phyloP scores from a whole-genome alignment of 2,888 invertebrate species.

The Pantelozetes paolii region DNA sequence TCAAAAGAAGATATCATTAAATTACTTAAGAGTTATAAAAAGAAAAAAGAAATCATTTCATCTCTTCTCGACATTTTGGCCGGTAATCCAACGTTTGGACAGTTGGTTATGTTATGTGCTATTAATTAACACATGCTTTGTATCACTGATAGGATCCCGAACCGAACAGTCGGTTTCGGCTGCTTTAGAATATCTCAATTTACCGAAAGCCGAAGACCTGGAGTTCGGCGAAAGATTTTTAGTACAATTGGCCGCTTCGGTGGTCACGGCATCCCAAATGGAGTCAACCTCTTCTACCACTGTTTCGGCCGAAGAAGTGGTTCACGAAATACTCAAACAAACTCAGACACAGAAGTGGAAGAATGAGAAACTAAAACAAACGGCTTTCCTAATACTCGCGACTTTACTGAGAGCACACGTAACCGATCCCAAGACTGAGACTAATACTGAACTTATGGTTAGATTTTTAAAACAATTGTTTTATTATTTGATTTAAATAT shows the following conservation, averaged over 20 bases:
- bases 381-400: conserved; percentile 40
- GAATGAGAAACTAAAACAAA: conserved; percentile 41
- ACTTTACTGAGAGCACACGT: conserved; percentile 33
- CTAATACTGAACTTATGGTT: conserved; percentile 18
- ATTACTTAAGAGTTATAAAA: conserved; percentile 59
- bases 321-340: conserved; percentile 22
- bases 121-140: not conserved
- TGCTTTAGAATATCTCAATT: conserved; percentile 61
- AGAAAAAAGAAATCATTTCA: conserved; percentile 25
- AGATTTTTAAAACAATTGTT: too few species aligned
- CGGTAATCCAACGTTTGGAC: conserved; percentile 37
- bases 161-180: conserved; percentile 65
- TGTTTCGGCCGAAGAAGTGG: conserved; percentile 11
- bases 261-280: conserved; percentile 39
- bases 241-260: conserved; percentile 34
- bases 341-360: conserved; percentile 38
- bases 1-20: conserved; percentile 61
- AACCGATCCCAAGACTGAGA: not conserved
- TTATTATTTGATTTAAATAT: too few species aligned
- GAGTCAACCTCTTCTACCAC: not conserved
- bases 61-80: conserved; percentile 26
- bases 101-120: not conserved
- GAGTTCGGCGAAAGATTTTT: conserved; percentile 63
- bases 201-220: conserved; percentile 50
- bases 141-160: conserved; percentile 40